A percentile compares a stretch with the other conserved stretches of the same genome.
phyloP scores from a whole-genome alignment of 2,888 invertebrate genomes.

The Leptogaster cylindrica region DNA sequence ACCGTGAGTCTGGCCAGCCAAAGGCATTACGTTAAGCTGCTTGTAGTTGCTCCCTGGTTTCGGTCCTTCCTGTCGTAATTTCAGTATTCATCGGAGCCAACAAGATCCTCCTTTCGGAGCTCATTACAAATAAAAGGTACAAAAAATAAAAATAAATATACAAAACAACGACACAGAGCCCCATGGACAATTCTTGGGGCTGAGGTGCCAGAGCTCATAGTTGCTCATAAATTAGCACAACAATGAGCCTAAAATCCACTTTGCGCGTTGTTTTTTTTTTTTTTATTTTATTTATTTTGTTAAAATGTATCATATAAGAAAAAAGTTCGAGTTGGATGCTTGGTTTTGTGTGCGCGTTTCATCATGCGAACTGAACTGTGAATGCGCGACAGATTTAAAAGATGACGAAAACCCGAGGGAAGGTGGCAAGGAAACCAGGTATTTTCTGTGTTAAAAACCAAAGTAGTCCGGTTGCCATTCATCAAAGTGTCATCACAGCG shows the following conservation, averaged over 20 bases:
- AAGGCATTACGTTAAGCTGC: constrained; percentile 22
- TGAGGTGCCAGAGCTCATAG: constrained; percentile 31
- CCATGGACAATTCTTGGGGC: constrained; percentile 1
- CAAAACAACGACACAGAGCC: no score
- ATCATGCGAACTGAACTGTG: constrained; percentile 1
- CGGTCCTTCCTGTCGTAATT: constrained; percentile 13
- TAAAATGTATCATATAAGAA: no score
- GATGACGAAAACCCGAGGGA: constrained; percentile 2
- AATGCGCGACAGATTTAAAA: constrained; percentile 25
- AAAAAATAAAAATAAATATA: no score
- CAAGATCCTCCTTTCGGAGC: constrained; percentile 9
- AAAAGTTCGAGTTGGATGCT: neutral
- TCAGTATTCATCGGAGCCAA: constrained; percentile 31
- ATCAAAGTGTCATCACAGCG: constrained; percentile 46
- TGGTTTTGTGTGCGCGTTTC: neutral
- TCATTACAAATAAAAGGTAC: constrained; percentile 23
- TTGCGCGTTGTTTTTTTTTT: constrained; percentile 17
- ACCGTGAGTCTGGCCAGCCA: constrained; percentile 16
- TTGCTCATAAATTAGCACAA: constrained; percentile 39
- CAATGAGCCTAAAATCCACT: constrained; percentile 35
- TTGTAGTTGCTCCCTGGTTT: constrained; percentile 30
- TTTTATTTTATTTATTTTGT: no score
- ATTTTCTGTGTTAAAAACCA: constrained; percentile 22
- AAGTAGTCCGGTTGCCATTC: constrained; percentile 44
- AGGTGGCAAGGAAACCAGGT: constrained; percentile 1